A percentile compares a stretch with the other conserved stretches of the same genome.
These are phyloP conservation scores for Ryuthela nishihirai DNA, from an alignment of 2,888 invertebrate genomes.

Conservation along the genomic window DNA sequence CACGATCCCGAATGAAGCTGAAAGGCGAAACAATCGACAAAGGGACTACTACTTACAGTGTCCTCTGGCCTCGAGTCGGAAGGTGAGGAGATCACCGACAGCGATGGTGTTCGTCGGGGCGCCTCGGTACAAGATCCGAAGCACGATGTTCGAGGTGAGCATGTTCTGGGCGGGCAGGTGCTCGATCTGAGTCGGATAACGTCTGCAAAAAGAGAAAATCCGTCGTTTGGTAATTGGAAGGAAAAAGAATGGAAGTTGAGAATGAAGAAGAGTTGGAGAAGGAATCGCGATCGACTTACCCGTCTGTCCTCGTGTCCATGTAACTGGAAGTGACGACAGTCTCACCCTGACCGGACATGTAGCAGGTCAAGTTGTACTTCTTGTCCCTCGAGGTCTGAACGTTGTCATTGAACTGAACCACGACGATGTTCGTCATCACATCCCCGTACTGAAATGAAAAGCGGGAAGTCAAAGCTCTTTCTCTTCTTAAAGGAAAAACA, in stretches of 20 bases:
- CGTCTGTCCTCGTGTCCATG: conserved; percentile 44
- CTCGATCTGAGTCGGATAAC: conserved; percentile 87
- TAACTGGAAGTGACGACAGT: conserved; percentile 76
- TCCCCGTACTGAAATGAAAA: conserved; percentile 67
- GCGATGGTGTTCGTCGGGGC: conserved; percentile 89
- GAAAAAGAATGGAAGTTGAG: not conserved
- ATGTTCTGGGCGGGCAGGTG: conserved; percentile 88
- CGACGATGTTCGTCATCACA: conserved; percentile 89
- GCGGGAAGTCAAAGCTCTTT: not conserved
- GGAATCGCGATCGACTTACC: conserved; percentile 70
- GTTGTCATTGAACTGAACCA: conserved; percentile 88
- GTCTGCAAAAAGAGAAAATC: conserved; percentile 26
- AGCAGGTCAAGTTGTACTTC: conserved; percentile 85
- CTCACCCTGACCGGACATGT: conserved; percentile 86
- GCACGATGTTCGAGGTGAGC: conserved; percentile 77
- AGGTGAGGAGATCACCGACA: conserved; percentile 85
- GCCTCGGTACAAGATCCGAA: conserved; percentile 82
- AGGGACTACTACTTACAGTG: conserved; percentile 57
- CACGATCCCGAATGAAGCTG: too few species aligned
- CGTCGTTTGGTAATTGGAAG: not conserved
- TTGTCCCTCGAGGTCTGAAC: conserved; percentile 88
- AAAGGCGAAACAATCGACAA: too few species aligned
- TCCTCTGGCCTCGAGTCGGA: conserved; percentile 82
- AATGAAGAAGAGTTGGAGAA: conserved; percentile 2
- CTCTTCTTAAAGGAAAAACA: too few species aligned